Conservation (phyloP, 2,113 vertebrate genomes). For the Tachysurus vachellii region DNA sequence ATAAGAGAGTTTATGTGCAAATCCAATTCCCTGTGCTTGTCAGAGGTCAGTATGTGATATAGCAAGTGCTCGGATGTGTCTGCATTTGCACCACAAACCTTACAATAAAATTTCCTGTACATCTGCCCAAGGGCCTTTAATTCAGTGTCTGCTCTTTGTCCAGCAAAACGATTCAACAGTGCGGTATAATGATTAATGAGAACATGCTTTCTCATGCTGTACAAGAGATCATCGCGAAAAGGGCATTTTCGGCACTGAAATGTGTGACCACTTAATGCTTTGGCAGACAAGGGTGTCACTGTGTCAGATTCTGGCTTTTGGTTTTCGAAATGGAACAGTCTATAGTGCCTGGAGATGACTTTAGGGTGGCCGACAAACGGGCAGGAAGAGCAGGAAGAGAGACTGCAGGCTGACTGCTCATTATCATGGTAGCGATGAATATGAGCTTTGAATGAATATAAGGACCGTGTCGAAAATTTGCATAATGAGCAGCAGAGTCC, state of each 20-base stretch:
- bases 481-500: slow-evolving; percentile 71
- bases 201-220: slow-evolving; percentile 73
- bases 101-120: slow-evolving; percentile 82
- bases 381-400: slow-evolving; percentile 66
- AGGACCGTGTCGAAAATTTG: slow-evolving; percentile 69
- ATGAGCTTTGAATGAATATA: slow-evolving; percentile 71
- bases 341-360: slow-evolving; percentile 67
- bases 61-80: slow-evolving; percentile 86
- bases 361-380: slow-evolving; percentile 66
- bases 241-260: slow-evolving; percentile 71
- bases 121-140: slow-evolving; percentile 41
- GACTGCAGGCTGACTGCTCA: slow-evolving; percentile 61
- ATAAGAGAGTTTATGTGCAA: slow-evolving; percentile 84
- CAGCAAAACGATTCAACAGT: slow-evolving; percentile 67
- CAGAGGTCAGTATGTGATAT: slow-evolving; percentile 88
- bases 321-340: slow-evolving; percentile 65
- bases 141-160: slow-evolving; percentile 60
- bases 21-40: slow-evolving; percentile 83
- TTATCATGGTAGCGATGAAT: slow-evolving; percentile 68
- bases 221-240: slow-evolving; percentile 65
- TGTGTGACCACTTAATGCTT: slow-evolving; percentile 56
- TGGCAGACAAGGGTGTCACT: background rate
- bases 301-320: slow-evolving; percentile 13
- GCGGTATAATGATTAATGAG: slow-evolving; percentile 70
- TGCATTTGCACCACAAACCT: slow-evolving; percentile 81